These are phyloP conservation scores for Diplosoma virens DNA, from an alignment of 23 tunicate species.

Conservation along the genomic window DNA sequence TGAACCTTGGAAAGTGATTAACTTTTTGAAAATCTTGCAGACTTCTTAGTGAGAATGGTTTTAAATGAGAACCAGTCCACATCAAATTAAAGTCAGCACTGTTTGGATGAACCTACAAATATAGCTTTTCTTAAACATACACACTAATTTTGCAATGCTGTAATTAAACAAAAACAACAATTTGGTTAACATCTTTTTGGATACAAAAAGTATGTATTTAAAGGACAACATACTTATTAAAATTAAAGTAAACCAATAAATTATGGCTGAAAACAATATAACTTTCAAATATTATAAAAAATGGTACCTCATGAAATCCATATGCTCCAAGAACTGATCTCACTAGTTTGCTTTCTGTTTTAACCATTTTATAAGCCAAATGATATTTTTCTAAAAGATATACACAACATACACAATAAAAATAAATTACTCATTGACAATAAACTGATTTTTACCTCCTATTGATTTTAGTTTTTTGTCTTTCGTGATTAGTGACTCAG, in stretches of 20 bases:
- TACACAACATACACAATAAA: not conserved
- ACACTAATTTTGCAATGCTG: no score
- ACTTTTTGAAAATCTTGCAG: slow-evolving; percentile 95
- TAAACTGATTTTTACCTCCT: slow-evolving; percentile 79
- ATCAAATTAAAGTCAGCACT: slow-evolving; percentile 94
- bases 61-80: slow-evolving; percentile 97
- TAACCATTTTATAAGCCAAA: slow-evolving; percentile 96
- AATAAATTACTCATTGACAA: not conserved
- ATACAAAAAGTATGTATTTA: no score
- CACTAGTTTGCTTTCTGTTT: slow-evolving; percentile 92
- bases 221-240: no score
- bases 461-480: slow-evolving; percentile 77
- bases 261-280: not conserved
- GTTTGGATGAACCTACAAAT: slow-evolving; percentile 83
- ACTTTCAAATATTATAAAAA: no score
- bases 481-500: slow-evolving; percentile 69
- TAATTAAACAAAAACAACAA: no score
- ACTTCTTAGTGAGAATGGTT: slow-evolving; percentile 91
- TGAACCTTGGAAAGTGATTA: slow-evolving; percentile 93
- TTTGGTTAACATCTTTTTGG: no score
- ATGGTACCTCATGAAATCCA: slow-evolving; percentile 97
- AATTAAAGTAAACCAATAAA: not conserved
- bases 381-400: slow-evolving; percentile 76
- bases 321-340: slow-evolving; percentile 79
- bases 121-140: no score